Conservation (phyloP, 2,113 vertebrate species). For the Oenanthe oenanthe region DNA sequence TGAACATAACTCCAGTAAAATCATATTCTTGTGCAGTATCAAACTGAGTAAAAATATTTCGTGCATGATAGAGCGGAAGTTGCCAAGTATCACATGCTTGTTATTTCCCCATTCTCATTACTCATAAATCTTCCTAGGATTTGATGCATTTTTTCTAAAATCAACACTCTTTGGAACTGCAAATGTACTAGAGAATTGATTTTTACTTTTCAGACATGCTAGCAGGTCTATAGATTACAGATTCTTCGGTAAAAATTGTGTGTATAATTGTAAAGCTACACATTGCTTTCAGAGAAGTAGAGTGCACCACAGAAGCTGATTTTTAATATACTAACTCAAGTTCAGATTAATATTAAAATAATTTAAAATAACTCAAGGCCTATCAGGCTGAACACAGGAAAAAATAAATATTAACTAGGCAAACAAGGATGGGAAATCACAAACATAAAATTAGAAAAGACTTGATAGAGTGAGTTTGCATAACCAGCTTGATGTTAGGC, state of each 20-base stretch:
- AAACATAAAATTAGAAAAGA: constrained; percentile 78
- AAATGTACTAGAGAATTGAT: neutral
- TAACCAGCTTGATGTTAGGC: constrained; percentile 75
- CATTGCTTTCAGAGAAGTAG: neutral
- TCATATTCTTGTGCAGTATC: constrained; percentile 18
- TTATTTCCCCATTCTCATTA: constrained; percentile 71
- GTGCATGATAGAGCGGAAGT: constrained; percentile 70
- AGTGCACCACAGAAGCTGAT: neutral
- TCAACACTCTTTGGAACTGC: neutral
- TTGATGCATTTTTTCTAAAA: constrained; percentile 8
- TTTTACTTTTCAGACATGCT: neutral
- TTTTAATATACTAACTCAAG: neutral
- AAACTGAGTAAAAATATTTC: constrained; percentile 16
- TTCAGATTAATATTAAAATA: neutral
- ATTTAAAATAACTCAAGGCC: neutral
- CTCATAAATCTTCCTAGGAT: neutral
- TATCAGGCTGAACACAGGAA: neutral
- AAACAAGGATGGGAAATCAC: constrained; percentile 74
- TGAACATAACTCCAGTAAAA: neutral
- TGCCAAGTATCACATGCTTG: constrained; percentile 71
- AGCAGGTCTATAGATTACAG: neutral
- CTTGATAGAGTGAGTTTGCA: constrained; percentile 70
- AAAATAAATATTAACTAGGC: neutral
- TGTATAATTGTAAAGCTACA: neutral
- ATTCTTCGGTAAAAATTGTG: neutral